Evolutionary conservation across 2,797 vertebrate species (phyloP), one percentile per base, ranked within the genome.

Genomic region (Eutrigla gurnardus): DNA sequence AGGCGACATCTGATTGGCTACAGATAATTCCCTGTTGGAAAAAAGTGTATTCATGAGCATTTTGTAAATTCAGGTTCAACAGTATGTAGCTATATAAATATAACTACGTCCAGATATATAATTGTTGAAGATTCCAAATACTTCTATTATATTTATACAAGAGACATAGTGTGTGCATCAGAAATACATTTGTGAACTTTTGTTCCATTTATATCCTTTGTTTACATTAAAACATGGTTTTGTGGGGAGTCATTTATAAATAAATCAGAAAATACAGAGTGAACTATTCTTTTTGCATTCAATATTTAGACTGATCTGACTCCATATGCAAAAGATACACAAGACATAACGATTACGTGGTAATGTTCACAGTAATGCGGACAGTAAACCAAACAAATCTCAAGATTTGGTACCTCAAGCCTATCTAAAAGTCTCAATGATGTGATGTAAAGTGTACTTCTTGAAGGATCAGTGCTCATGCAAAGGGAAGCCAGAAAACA

Each of bases 401-500:
- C 25, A 47, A 57, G 66, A 64, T 47, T 45, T 37, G 33, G 45
- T 57, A 35, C 49, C 25, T 73, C 15, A 46, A 73, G 72, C 15
- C 1, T 25, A 60, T 7, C 57, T 71, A 78, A 83, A 45, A 68
- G 72, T 70, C 78, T 39, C 50, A n/a, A 65, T 53, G 67, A 62
- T 57, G 81, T 39, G 73, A 55, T 57, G 73, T 70, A 49, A 83
- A 61, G 53, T 57, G 5, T 25, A 63, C 68, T 86, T 60, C 46
- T 61, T n/a, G 59, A 18, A 40, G 43, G 71, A 80, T 80, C 67
- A 60, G 57, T 4, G 35, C 79, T 65, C 11, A 59, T 65, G 64
- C 33, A 73, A 82, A 77, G n/a, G 25, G 53, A 35, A 85, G 71
- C 54, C 61, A 67, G 50, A 79, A 74, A 70, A 43, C 47, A 63